Percentiles rank a stretch among this genome's conserved stretches.
Conservation (phyloP, 2,113 vertebrate genomes). For the Upupa epops region DNA sequence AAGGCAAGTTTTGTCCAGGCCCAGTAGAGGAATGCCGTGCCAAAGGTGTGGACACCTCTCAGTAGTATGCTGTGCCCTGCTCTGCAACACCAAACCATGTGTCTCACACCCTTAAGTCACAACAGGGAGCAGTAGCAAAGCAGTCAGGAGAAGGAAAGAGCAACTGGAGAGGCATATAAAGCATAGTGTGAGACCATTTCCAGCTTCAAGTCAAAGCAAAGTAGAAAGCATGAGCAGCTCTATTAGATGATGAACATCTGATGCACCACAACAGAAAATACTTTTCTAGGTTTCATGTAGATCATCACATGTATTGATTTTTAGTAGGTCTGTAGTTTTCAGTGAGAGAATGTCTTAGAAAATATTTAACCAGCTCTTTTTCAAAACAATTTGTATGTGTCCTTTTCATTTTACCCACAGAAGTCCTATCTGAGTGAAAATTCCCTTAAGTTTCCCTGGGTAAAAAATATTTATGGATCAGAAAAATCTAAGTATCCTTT, state of each 20-base stretch:
- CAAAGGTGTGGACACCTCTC: not conserved
- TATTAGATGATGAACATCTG: not conserved
- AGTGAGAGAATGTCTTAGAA: not conserved
- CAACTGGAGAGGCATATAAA: not conserved
- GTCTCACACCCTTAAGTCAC: not conserved
- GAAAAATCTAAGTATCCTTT: not conserved
- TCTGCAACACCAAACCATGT: accelerated
- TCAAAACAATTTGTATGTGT: not conserved
- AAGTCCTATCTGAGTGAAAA: not conserved
- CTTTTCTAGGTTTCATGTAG: not conserved
- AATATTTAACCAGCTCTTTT: slow-evolving; percentile 12
- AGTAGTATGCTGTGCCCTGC: not conserved
- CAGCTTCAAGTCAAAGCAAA: not conserved
- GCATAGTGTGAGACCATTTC: not conserved
- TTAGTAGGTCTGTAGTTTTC: slow-evolving; percentile 11
- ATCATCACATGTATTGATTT: not conserved
- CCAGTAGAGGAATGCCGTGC: not conserved
- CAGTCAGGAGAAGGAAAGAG: not conserved
- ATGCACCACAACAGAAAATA: not conserved
- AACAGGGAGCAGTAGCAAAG: not conserved
- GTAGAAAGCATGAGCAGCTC: not conserved
- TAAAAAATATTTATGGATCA: slow-evolving; percentile 44
- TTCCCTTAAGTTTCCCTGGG: not conserved
- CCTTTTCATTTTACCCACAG: not conserved
- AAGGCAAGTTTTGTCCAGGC: not conserved